Conservation (phyloP, 2,888 invertebrate species). For the Caenorhabditis virilis region DNA sequence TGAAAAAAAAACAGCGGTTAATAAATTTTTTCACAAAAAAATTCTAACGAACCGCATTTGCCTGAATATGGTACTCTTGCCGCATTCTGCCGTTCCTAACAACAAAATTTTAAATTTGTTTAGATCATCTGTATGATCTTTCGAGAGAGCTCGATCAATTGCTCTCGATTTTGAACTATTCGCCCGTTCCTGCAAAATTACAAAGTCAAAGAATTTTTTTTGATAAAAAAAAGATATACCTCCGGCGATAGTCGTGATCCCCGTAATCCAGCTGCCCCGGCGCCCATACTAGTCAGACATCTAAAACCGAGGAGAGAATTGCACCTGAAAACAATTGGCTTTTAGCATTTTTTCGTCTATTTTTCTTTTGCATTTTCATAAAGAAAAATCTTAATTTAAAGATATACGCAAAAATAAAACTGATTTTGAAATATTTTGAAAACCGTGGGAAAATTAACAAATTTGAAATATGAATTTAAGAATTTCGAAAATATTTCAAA, state of each 20-base stretch:
- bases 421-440: no score
- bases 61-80: conserved; percentile 57
- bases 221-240: conserved; percentile 4
- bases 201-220: not conserved
- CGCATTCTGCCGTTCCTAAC: conserved; percentile 49
- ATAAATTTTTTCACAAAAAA: conserved; percentile 1
- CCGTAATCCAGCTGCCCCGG: conserved; percentile 39
- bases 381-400: no score
- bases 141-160: conserved; percentile 49
- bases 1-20: conserved; percentile 7
- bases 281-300: conserved; percentile 19
- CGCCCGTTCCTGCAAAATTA: conserved; percentile 27
- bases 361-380: no score
- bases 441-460: no score
- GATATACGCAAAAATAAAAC: not conserved
- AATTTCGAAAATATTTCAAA: no score
- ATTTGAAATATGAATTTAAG: no score
- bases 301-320: not conserved
- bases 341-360: not conserved
- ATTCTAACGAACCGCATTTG: conserved; percentile 50
- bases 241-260: conserved; percentile 32
- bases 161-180: conserved; percentile 45
- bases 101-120: conserved; percentile 53
- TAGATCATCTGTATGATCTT: conserved; percentile 41
- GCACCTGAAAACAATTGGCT: not conserved